Percentiles rank a stretch among this genome's conserved stretches.
These are phyloP conservation scores for Notoglanidium macrostoma DNA, from an alignment of 2,797 vertebrate genomes.

Conservation along the genomic window DNA sequence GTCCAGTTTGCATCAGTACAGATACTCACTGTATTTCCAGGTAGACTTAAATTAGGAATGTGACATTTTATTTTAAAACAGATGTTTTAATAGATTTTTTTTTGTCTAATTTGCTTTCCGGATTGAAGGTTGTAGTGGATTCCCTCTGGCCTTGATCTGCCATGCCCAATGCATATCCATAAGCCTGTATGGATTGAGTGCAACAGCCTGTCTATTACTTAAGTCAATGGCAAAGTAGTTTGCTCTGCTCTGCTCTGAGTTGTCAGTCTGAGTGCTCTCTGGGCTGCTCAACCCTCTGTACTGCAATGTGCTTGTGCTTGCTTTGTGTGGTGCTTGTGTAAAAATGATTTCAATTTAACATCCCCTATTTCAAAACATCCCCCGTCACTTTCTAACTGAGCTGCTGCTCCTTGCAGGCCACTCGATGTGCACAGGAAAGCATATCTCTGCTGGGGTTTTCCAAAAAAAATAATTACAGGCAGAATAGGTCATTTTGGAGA, in stretches of 20 bases:
- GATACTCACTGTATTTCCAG: neutral
- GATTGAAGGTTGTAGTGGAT: neutral
- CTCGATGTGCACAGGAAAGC: neutral
- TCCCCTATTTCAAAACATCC: neutral
- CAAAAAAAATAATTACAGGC: too few relatives aligned
- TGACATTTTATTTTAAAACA: neutral
- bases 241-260: neutral
- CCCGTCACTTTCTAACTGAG: neutral
- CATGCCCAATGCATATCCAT: neutral
- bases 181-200: neutral
- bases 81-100: neutral
- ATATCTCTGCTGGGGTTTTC: too few relatives aligned
- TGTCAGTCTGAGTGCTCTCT: neutral
- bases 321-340: neutral
- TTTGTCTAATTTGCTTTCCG: neutral
- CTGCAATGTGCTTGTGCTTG: neutral
- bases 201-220: neutral
- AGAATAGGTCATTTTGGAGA: too few relatives aligned
- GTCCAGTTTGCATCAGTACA: neutral
- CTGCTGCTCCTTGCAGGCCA: neutral
- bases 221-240: neutral
- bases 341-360: neutral
- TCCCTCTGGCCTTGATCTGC: neutral
- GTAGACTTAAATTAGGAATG: neutral
- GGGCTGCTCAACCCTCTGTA: neutral